Conservation (phyloP, 2,888 invertebrate genomes). For the Catocala nupta region DNA sequence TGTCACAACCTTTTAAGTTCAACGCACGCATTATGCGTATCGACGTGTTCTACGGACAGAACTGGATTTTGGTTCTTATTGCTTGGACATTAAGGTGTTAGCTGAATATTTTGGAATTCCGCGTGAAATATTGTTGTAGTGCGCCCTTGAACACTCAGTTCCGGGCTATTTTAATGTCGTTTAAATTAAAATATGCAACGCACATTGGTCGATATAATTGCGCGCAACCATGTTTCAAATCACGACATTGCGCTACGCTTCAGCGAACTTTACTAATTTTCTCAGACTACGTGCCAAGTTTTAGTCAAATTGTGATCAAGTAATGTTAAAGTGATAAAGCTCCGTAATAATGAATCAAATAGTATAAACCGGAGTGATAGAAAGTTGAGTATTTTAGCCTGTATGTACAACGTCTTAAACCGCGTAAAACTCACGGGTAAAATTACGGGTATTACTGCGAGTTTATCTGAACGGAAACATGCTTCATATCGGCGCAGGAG, state of each 20-base stretch:
- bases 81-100: constrained; percentile 62
- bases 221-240: constrained; percentile 62
- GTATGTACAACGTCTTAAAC: constrained; percentile 65
- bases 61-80: constrained; percentile 67
- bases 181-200: constrained; percentile 74
- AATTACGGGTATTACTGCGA: constrained; percentile 59
- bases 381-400: constrained; percentile 41
- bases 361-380: constrained; percentile 21
- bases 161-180: constrained; percentile 81
- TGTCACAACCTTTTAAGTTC: constrained; percentile 85
- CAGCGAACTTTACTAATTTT: constrained; percentile 30
- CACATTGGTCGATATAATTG: constrained; percentile 69
- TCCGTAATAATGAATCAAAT: not conserved
- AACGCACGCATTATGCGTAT: constrained; percentile 74
- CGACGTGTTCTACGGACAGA: constrained; percentile 50
- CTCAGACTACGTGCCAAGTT: constrained; percentile 31
- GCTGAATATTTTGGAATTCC: constrained; percentile 63
- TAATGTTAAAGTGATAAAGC: constrained; percentile 33
- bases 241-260: constrained; percentile 50
- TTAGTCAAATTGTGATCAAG: constrained; percentile 44
- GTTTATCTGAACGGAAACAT: constrained; percentile 69
- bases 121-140: constrained; percentile 74
- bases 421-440: constrained; percentile 50
- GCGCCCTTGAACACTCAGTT: constrained; percentile 74
- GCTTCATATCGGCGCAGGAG: constrained; percentile 58